Percentiles rank a stretch among this genome's conserved stretches.
phyloP scores from a whole-genome alignment of 2,113 vertebrate genomes.

The Fregetta grallaria region DNA sequence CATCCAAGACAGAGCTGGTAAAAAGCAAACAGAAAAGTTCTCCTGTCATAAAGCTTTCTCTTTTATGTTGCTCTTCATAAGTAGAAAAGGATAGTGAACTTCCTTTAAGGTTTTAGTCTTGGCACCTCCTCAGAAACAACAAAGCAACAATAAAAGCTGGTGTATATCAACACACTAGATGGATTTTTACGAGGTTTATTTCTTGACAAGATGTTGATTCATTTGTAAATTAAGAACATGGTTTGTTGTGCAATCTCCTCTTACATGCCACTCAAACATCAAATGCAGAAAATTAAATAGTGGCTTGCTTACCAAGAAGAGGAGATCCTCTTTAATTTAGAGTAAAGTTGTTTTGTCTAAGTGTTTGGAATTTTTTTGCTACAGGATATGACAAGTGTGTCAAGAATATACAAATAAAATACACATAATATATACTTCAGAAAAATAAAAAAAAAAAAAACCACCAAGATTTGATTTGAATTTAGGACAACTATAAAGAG shows the following conservation, averaged over 20 bases:
- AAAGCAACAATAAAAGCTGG: not conserved
- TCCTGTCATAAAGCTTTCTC: not conserved
- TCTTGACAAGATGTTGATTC: not conserved
- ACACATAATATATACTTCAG: not conserved
- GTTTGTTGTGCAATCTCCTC: not conserved
- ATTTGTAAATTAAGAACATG: conserved; percentile 8
- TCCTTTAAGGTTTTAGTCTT: not conserved
- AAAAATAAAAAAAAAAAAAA: not conserved
- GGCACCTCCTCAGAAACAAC: not conserved
- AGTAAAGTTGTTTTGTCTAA: not conserved
- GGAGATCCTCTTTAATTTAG: not conserved
- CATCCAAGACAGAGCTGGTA: not conserved
- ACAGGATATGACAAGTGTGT: not conserved
- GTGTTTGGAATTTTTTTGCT: not conserved
- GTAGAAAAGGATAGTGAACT: not conserved
- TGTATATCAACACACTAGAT: not conserved
- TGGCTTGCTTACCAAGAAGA: not conserved
- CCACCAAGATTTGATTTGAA: not conserved
- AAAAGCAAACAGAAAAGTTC: not conserved
- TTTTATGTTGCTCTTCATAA: not conserved
- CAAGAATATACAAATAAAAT: not conserved
- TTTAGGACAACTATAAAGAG: not conserved
- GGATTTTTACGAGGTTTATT: not conserved
- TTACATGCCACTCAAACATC: not conserved
- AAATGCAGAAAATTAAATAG: not conserved